Evolutionary conservation across 35 echinoderm and acorn worm genomes (phyloP).

Genomic region (Lytechinus pictus): DNA sequence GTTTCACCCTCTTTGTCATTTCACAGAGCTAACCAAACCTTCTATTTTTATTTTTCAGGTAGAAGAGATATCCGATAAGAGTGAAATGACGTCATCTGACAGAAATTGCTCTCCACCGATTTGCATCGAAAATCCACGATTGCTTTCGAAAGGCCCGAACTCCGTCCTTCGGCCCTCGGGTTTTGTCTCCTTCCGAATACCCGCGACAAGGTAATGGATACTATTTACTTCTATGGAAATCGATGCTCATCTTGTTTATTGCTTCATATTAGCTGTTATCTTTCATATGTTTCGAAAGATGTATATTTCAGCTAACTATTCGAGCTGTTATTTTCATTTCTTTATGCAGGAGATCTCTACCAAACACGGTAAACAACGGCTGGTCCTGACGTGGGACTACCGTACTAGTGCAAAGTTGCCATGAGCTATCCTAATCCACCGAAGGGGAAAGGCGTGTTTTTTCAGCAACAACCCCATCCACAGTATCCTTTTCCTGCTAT

Average conservation of each 20-base stretch:
- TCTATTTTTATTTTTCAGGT: too few relatives aligned
- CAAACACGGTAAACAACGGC: constrained; percentile 65
- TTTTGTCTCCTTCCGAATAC: constrained; percentile 45
- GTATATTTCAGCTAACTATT: constrained; percentile 23
- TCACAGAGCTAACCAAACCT: too few relatives aligned
- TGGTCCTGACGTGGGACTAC: constrained; percentile 70
- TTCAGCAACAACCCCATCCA: neutral
- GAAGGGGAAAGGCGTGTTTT: constrained; percentile 42
- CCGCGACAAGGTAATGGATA: constrained; percentile 44
- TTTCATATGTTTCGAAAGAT: neutral
- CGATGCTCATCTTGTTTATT: neutral
- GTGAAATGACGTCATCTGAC: neutral
- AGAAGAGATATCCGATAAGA: neutral
- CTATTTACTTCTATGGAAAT: constrained; percentile 4
- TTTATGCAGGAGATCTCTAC: constrained; percentile 69
- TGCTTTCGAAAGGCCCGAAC: neutral
- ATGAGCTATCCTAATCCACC: constrained; percentile 59
- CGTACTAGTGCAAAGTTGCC: constrained; percentile 65
- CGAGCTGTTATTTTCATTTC: constrained; percentile 28
- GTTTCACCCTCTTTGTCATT: too few relatives aligned
- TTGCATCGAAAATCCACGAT: neutral
- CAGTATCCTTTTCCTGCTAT: constrained; percentile 37
- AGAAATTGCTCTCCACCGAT: neutral
- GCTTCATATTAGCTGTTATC: neutral
- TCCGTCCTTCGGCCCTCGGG: neutral